Evolutionary conservation across 2,888 invertebrate genomes (phyloP), one percentile per base, ranked within the genome.

Genomic region (Nephrotoma flavescens): DNA sequence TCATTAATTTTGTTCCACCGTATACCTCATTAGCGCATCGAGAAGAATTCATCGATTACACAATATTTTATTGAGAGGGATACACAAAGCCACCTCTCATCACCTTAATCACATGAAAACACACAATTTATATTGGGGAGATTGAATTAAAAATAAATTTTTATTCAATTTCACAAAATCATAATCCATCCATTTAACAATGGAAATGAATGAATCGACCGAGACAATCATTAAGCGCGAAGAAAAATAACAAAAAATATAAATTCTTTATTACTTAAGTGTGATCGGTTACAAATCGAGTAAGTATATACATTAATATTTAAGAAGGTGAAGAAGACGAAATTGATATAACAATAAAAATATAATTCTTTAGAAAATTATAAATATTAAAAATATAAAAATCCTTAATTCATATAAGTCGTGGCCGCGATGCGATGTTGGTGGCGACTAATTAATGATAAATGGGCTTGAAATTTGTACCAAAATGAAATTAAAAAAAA

Each of bases 381-480:
- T 71, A 71, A 71, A 71, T 31, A 71, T 71, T 31, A 31, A 31
- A 71, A 71, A 71, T 31, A 71, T 15, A 4, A 71, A 71, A 71
- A 71, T 71, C 71, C 71, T 71, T 71, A 71, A 71, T 71, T 71
- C 71, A 31, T 71, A 31, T 31, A 71, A 71, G 71, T 71, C 71
- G 71, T 31, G 31, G 31, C 31, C 31, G 71, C 84, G 42, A 84
- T 84, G 71, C 84, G 42, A 84, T 84, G 84, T 84, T 84, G 84
- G 84, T 84, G 84, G 84, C 84, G 84, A 84, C 84, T 84, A 84
- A 84, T 84, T 84, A 84, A 84, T 84, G 84, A 84, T 84, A 84
- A 84, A 84, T 84, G 84, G 84, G 84, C 84, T 84, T 84, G 84
- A 84, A 84, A 84, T 84, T 84, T 84, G 84, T 84, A 42, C 84